These are phyloP conservation scores for Tetranychus truncatus DNA, from an alignment of 2,888 invertebrate genomes.

Conservation along the genomic window DNA sequence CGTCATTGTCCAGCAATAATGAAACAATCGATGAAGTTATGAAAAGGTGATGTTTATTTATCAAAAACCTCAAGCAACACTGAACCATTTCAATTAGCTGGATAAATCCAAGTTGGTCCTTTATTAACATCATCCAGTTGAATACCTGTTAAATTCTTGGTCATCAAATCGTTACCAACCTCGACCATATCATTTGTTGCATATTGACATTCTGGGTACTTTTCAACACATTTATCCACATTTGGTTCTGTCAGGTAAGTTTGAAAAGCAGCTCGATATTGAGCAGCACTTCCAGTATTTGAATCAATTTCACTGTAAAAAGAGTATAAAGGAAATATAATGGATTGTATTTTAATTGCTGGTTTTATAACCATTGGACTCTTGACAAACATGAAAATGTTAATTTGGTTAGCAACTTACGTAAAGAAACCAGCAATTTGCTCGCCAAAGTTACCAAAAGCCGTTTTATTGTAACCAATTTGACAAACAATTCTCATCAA, in stretches of 20 bases:
- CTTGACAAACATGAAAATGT: background rate
- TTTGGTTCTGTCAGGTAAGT: background rate
- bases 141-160: background rate
- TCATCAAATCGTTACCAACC: conserved; percentile 9
- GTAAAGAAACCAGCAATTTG: conserved; percentile 5
- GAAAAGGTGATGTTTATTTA: no score
- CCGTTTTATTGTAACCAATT: conserved; percentile 7
- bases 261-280: conserved; percentile 1
- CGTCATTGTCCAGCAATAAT: no score
- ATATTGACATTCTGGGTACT: background rate
- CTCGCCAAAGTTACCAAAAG: conserved; percentile 8
- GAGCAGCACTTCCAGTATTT: background rate
- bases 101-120: background rate
- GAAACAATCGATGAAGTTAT: no score
- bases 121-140: conserved; percentile 1
- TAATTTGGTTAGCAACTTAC: conserved; percentile 1
- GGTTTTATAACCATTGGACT: no score
- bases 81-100: background rate
- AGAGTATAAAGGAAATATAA: background rate
- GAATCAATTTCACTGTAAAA: background rate
- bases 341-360: background rate
- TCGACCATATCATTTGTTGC: conserved; percentile 3
- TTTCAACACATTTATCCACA: background rate
- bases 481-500: conserved; percentile 7
- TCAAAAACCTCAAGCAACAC: no score